Percentiles rank a stretch among this genome's conserved stretches.
Conservation (phyloP, 2,888 invertebrate species). For the Gastrophysa polygoni region DNA sequence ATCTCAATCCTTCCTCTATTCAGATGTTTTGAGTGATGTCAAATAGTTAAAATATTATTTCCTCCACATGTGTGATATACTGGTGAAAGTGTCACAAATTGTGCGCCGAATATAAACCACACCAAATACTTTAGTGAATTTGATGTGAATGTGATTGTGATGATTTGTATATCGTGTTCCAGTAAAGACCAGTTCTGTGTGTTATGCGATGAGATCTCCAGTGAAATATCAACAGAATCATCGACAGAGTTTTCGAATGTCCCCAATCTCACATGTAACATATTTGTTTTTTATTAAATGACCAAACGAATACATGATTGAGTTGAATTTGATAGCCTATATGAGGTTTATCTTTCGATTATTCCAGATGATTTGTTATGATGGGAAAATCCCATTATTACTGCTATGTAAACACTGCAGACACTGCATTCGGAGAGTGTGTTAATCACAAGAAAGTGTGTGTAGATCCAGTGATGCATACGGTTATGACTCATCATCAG, state of each 20-base stretch:
- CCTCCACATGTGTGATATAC: neutral
- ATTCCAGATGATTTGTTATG: neutral
- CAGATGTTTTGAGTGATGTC: too few species aligned
- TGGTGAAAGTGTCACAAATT: neutral
- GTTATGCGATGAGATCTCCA: neutral
- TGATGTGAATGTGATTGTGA: neutral
- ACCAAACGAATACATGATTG: neutral
- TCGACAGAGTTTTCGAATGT: neutral
- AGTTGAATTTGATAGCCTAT: neutral
- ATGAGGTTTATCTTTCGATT: neutral
- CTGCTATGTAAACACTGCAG: neutral
- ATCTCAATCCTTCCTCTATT: too few species aligned
- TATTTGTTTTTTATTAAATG: neutral
- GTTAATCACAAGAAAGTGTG: conserved; percentile 41
- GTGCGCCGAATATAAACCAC: neutral
- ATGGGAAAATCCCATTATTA: neutral
- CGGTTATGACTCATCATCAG: conserved; percentile 13
- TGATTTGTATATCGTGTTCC: neutral
- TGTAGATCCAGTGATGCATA: conserved; percentile 28
- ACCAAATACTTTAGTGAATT: conserved; percentile 3
- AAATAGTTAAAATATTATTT: conserved; percentile 9
- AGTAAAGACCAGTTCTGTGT: neutral
- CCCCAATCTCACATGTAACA: too few species aligned
- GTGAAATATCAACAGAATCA: neutral
- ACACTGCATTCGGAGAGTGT: conserved; percentile 30